phyloP scores from a whole-genome alignment of 1,140 invertebrate genomes.

The Camponotus vicinus region DNA sequence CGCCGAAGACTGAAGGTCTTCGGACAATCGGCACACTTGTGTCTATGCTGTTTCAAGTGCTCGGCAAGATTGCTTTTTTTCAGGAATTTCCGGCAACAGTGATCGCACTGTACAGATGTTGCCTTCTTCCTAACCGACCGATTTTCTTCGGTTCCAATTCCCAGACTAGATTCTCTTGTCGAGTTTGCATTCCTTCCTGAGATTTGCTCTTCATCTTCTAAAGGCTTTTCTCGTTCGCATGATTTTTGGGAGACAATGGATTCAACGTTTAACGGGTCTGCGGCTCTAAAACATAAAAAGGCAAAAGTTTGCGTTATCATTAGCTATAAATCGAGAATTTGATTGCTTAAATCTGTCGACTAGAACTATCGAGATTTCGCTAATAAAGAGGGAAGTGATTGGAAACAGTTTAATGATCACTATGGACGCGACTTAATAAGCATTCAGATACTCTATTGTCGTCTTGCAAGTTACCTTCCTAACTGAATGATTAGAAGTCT shows the following conservation, averaged over 20 bases:
- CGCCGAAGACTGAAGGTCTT: slow-evolving; percentile 71
- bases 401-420: neutral
- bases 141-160: neutral
- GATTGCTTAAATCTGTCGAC: neutral
- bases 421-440: slow-evolving; percentile 11
- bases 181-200: neutral
- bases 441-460: slow-evolving; percentile 23
- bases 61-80: slow-evolving; percentile 83
- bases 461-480: slow-evolving; percentile 41
- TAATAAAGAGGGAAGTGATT: neutral
- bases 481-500: slow-evolving; percentile 30
- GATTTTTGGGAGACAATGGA: slow-evolving; percentile 2
- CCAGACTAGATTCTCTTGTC: neutral
- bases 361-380: neutral
- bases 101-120: slow-evolving; percentile 63
- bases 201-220: neutral
- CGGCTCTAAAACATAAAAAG: slow-evolving; percentile 72
- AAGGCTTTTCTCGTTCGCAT: neutral
- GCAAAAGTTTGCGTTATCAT: slow-evolving; percentile 28
- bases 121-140: neutral
- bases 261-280: slow-evolving; percentile 68
- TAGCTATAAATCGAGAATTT: neutral
- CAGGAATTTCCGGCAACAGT: slow-evolving; percentile 82
- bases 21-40: slow-evolving; percentile 74
- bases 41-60: slow-evolving; percentile 81